Conservation (phyloP, 2,797 vertebrate genomes). For the Rhinophrynus dorsalis region DNA sequence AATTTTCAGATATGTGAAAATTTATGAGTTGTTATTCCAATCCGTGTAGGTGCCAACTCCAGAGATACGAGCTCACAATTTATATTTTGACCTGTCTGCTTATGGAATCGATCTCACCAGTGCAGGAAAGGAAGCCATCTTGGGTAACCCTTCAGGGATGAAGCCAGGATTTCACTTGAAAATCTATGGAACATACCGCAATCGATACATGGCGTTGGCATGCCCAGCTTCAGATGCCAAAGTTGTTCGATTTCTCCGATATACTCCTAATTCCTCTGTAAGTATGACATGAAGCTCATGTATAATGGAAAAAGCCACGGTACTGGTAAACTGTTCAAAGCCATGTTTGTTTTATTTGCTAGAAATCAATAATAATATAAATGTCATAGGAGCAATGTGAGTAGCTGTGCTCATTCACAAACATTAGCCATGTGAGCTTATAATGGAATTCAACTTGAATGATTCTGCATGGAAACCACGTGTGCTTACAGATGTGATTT, state of each 20-base stretch:
- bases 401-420: too few relatives aligned
- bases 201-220: constrained; percentile 75
- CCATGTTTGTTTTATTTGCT: too few relatives aligned
- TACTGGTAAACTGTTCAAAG: too few relatives aligned
- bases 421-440: too few relatives aligned
- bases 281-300: constrained; percentile 44
- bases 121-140: constrained; percentile 62
- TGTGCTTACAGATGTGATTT: too few relatives aligned
- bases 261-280: constrained; percentile 76
- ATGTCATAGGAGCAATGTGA: too few relatives aligned
- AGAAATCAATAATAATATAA: too few relatives aligned
- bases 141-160: constrained; percentile 39
- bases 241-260: constrained; percentile 75
- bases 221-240: constrained; percentile 73
- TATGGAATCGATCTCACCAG: constrained; percentile 68
- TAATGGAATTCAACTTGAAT: too few relatives aligned
- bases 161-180: constrained; percentile 78
- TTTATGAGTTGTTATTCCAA: too few relatives aligned
- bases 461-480: too few relatives aligned
- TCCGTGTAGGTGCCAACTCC: constrained; percentile 73
- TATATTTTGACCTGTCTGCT: constrained; percentile 80
- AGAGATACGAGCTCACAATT: constrained; percentile 76
- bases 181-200: constrained; percentile 79
- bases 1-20: too few relatives aligned
- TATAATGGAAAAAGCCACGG: too few relatives aligned